Evolutionary conservation across 1,140 invertebrate genomes (phyloP).

Genomic region (Cardiocondyla obscurior): DNA sequence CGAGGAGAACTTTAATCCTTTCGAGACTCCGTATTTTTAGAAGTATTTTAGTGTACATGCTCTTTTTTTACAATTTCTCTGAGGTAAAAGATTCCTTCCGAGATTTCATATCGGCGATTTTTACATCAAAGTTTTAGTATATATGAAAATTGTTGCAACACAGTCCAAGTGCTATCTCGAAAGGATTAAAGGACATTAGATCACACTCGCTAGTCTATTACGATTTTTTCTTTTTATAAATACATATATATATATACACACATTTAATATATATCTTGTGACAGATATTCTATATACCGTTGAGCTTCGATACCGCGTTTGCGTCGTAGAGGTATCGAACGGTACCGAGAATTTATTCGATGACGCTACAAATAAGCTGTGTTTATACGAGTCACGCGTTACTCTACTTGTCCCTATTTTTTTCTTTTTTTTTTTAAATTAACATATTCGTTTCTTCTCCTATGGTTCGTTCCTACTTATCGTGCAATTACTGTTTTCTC

Average conservation of each 20-base stretch:
- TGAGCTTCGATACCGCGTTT: constrained; percentile 5
- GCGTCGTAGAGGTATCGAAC: not conserved
- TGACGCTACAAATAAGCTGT: not conserved
- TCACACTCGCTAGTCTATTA: constrained; percentile 67
- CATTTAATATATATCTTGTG: constrained; percentile 56
- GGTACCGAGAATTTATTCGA: constrained; percentile 25
- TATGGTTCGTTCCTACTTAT: constrained; percentile 40
- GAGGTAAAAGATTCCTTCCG: not conserved
- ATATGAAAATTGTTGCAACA: not conserved
- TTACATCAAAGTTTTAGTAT: not conserved
- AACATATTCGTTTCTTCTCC: constrained; percentile 38
- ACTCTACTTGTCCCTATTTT: not conserved
- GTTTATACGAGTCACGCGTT: constrained; percentile 30
- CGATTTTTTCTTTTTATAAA: constrained; percentile 53
- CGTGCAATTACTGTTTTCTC: constrained; percentile 54
- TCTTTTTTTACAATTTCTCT: not conserved
- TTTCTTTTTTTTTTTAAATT: constrained; percentile 37
- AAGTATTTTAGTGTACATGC: not conserved
- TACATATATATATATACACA: too few species aligned
- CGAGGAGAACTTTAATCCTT: constrained; percentile 14
- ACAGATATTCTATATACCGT: constrained; percentile 36
- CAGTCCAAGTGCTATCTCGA: not conserved
- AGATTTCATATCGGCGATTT: not conserved
- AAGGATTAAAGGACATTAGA: constrained; percentile 38
- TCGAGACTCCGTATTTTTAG: not conserved